Evolutionary conservation across 2,888 invertebrate species (phyloP).

Genomic region (Globia sparganii): DNA sequence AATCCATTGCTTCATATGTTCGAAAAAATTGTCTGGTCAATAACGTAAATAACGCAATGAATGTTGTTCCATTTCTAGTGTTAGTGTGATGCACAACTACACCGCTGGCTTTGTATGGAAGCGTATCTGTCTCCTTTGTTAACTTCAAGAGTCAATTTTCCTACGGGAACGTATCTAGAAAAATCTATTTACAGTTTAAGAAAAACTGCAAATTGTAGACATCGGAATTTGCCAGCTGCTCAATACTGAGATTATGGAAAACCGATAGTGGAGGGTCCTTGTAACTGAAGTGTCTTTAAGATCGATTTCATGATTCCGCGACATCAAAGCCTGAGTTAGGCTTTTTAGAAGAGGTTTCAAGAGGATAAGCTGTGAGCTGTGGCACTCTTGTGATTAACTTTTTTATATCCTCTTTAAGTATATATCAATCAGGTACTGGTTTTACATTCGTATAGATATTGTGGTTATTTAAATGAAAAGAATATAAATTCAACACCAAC

Average conservation of each 20-base stretch:
- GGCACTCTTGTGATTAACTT: background rate
- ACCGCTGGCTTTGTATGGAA: background rate
- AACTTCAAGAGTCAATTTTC: background rate
- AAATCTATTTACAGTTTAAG: background rate
- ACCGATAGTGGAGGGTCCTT: constrained; percentile 42
- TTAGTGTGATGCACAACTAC: too few species aligned
- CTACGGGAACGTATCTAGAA: background rate
- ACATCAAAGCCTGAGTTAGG: constrained; percentile 30
- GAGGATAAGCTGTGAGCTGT: background rate
- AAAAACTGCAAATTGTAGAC: constrained; percentile 17
- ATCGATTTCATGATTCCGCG: constrained; percentile 36
- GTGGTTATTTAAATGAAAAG: too few species aligned
- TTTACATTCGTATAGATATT: too few species aligned
- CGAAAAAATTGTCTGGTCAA: background rate
- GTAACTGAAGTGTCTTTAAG: constrained; percentile 33
- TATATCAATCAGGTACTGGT: too few species aligned
- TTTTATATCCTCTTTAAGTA: constrained; percentile 3
- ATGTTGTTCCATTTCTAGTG: too few species aligned
- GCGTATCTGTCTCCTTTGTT: background rate
- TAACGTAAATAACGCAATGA: background rate
- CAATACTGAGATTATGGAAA: constrained; percentile 23
- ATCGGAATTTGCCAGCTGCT: constrained; percentile 18
- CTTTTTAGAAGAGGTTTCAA: constrained; percentile 40
- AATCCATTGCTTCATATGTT: background rate
- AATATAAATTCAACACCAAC: background rate